Base-by-base conservation (phyloP, 2,888 invertebrate species). In the Diabrotica balteata region DNA sequence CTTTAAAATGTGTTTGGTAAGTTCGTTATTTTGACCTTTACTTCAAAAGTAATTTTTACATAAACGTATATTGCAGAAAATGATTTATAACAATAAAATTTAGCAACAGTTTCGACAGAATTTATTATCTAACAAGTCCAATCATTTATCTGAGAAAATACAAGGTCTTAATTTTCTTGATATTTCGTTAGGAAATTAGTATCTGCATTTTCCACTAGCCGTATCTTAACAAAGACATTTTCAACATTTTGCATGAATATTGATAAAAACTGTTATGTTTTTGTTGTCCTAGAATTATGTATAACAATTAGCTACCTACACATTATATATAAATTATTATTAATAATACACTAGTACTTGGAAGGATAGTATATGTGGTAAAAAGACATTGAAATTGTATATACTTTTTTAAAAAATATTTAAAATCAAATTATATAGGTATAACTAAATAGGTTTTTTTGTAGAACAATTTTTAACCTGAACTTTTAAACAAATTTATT, bases 1-100 rank as follows among this genome's bases (percentile, higher is more conserved):
- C 44, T 52, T 61, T 59, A 65, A 47, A 64, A 59, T 68, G 69
- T 70, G 52, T 66, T 59, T 73, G 68, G 72, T 74, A 66, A 69
- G 64, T 52, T 51, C n/a, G 32, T 17, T 64, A 58, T 49, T 4
- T 44, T 43, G 9, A 55, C 45, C 50, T 5, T 46, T 59, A 54
- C 61, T 64, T 57, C 45, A 46, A 42, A 52, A 59, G 59, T 1
- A 52, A 52, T 52, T 45, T 53, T 49, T 55, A 52, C 59, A 50
- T 54, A 17, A 10, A 54, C 44, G 44, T 58, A 64, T 62, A 43
- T 58, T 47, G 8, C 10, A 43, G 52, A 54, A 57, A 59, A 58
- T 62, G 59, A 54, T 44, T 59, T 59, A 59, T 59, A 69, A 66
- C 58, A 71, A 67, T 65, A 58, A 57, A 67, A 67, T 67, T 68